Evolutionary conservation across 2,797 vertebrate species (phyloP), one percentile per base, ranked within the genome.

Genomic region (Eulemur coronatus): DNA sequence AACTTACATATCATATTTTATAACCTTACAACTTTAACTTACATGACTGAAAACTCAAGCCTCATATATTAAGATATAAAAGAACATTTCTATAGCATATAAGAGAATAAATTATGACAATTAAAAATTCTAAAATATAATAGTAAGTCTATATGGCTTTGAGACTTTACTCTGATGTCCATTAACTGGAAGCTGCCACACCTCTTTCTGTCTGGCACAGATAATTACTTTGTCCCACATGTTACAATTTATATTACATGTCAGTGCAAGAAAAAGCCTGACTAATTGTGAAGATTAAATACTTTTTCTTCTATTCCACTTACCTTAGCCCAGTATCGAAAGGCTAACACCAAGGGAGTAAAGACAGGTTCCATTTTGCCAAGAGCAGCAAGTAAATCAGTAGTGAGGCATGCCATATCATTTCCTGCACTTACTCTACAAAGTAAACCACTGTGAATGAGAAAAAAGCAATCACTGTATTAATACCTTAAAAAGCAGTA

Each of bases 391-490:
- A 99, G 98, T 97, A 99, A 99, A 98, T 99, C 99, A 98, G 99
- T 99, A 96, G 99, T 99, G 98, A 99, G 99, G 98, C 99, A 99
- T 90, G 99, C 99, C 18, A 99, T 99, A 13, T 99, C 99, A 93
- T 99, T 99, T 89, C 99, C 99, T 81, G 99, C 99, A 92, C 99
- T 99, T 88, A 99, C 99, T 99, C 99, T 99, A 96, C 99, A 99
- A 28, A 99, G 97, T 97, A 99, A 99, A 93, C 99, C 99, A 97
- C 99, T 99, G 98, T 48, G 86, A 98, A 63, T 67, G 85, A 88
- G 93, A 98, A 98, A 35, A 17, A 85, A 97, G 96, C 15, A 96
- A 89, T 92, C 30, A 93, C 7, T 97, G 30, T 50, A 85, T 67
- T 75, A 76, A 82, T 73, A 89, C 18, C 67, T 69, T 88, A 72